These are phyloP conservation scores for Scotopteryx bipunctaria DNA, from an alignment of 2,888 invertebrate genomes.

Conservation along the genomic window DNA sequence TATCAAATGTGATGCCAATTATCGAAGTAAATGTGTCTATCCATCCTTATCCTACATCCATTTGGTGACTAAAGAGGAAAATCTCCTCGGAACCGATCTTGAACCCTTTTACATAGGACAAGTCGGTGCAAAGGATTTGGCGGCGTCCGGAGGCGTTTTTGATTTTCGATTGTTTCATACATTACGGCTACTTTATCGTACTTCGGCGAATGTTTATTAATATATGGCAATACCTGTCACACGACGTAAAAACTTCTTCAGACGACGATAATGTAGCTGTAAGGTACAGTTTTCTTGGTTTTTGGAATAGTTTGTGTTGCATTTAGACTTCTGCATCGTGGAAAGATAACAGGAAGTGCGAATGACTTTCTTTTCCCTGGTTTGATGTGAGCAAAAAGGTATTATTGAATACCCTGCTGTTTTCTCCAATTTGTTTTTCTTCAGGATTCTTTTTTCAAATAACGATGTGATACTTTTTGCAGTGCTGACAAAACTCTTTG, in stretches of 20 bases:
- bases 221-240: too few species aligned
- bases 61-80: conserved; percentile 52
- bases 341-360: conserved; percentile 34
- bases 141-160: conserved; percentile 54
- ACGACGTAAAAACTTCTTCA: too few species aligned
- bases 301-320: conserved; percentile 56
- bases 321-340: conserved; percentile 42
- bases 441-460: conserved; percentile 46
- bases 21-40: conserved; percentile 56
- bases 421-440: conserved; percentile 39
- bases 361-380: conserved; percentile 37
- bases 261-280: too few species aligned
- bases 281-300: conserved; percentile 52
- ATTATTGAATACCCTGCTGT: conserved; percentile 65
- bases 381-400: conserved; percentile 58
- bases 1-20: conserved; percentile 12
- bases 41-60: conserved; percentile 42
- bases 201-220: too few species aligned
- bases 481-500: conserved; percentile 49
- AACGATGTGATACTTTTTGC: conserved; percentile 42
- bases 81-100: conserved; percentile 61
- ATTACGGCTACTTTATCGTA: too few species aligned
- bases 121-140: conserved; percentile 63
- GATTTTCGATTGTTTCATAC: conserved; percentile 46
- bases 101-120: conserved; percentile 74